Evolutionary conservation across 64 coral and sea anemone genomes (phyloP), one percentile per base, ranked within the genome.

Genomic region (Acropora yongei): DNA sequence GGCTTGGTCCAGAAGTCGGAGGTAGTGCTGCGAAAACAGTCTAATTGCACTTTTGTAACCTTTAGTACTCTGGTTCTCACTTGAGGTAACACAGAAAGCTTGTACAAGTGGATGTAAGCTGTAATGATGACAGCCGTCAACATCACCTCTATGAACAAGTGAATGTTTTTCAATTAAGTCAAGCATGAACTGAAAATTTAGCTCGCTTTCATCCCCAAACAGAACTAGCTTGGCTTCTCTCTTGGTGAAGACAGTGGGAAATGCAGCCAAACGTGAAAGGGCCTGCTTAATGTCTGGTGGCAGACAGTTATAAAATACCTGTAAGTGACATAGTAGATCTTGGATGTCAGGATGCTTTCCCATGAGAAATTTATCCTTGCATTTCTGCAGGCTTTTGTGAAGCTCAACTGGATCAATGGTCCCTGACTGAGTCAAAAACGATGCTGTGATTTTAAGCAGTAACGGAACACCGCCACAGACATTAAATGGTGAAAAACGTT

Each of bases 391-490:
- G 14, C 46, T 72, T 71, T 6, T 85, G 82, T 85, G 65, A 45
- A 85, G 65, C 17, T 72, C 65, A 8, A 19, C 7, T 47, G 82
- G 44, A 49, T 85, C 46, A 20, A 85, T 30, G 47, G 82, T 47
- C 18, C 49, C 9, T 4, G 7, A 49, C n/a, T 72, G 5, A 3
- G 30, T 2, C 18, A 85, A 71, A 50, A 85, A 72, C 44, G 82
- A 85, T 71, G 63, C 82, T 49, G 65, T 72, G 44, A 85, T 44
- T 68, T 69, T 85, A 5, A 93, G n/a, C 17, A 87, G 39, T 44
- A 86, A 68, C 20, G 91, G 91, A 55, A 93, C 45, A 4, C 91
- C 91, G 61, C 58, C 47, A 44, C 91, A 93, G n/a, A 60, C 74
- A 8, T 45, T 87, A 6, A 12, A 69, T 49, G 40, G 41, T 75